Evolutionary conservation across 1,140 invertebrate genomes (phyloP).

Genomic region (Magallana gigas): DNA sequence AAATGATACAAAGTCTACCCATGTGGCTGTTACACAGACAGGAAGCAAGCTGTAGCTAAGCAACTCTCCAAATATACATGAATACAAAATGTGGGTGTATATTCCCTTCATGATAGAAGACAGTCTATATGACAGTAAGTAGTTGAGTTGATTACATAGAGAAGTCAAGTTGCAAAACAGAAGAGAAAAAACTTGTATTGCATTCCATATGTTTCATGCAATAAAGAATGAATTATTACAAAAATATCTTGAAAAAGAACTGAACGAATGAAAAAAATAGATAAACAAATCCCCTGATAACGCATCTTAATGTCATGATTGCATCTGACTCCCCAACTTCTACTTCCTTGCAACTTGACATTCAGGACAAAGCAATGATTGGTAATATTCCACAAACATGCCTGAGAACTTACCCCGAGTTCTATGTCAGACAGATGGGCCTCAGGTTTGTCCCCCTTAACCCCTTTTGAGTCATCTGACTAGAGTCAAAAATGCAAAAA

Average conservation of each 20-base stretch:
- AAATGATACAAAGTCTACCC: no score
- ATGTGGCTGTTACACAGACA: neutral
- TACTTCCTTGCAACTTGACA: slow-evolving; percentile 2
- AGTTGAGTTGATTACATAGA: neutral
- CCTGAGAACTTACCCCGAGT: slow-evolving; percentile 32
- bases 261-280: no score
- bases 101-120: neutral
- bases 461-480: slow-evolving; percentile 25
- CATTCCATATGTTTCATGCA: neutral
- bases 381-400: slow-evolving; percentile 3
- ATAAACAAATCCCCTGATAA: no score
- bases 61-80: neutral
- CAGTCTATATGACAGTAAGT: neutral
- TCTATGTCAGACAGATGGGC: slow-evolving; percentile 39
- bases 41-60: neutral
- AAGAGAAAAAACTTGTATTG: neutral
- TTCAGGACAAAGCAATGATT: slow-evolving; percentile 10
- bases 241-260: no score
- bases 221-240: neutral
- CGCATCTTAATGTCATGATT: neutral
- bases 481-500: slow-evolving; percentile 30
- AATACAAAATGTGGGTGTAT: neutral
- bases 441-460: slow-evolving; percentile 28
- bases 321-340: neutral
- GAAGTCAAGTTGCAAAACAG: slow-evolving; percentile 25